phyloP scores from a whole-genome alignment of 2,888 invertebrate species.

The Coronaproctus castanopsis region DNA sequence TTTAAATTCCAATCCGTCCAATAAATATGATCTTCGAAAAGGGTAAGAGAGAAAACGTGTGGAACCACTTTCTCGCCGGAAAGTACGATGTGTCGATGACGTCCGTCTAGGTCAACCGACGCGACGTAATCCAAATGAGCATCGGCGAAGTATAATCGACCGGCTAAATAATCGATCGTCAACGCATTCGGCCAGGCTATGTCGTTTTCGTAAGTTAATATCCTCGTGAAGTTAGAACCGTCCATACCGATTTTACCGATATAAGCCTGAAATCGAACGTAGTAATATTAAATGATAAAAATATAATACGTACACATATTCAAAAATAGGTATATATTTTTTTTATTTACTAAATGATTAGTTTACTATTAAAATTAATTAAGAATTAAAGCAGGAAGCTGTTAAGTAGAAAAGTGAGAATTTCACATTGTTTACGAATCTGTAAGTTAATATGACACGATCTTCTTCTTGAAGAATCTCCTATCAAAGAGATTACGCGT shows the following conservation, averaged over 20 bases:
- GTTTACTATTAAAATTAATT: no score
- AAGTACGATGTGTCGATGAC: constrained; percentile 59
- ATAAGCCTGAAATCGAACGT: constrained; percentile 81
- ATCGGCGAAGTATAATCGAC: constrained; percentile 91
- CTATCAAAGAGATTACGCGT: no score
- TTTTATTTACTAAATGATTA: no score
- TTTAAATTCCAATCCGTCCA: constrained; percentile 99
- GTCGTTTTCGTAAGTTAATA: constrained; percentile 78
- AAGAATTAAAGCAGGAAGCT: no score
- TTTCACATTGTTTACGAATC: no score
- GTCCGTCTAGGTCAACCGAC: constrained; percentile 79
- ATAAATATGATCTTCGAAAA: constrained; percentile 82
- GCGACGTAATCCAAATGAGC: constrained; percentile 96
- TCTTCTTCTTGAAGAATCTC: no score
- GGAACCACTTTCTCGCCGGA: constrained; percentile 56
- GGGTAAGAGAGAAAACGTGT: constrained; percentile 81
- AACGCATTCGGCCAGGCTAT: constrained; percentile 98
- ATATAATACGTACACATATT: neutral
- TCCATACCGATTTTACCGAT: constrained; percentile 96
- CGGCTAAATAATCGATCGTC: constrained; percentile 88
- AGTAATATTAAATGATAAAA: neutral
- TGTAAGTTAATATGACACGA: no score
- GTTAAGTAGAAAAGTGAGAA: no score
- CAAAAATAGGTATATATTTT: no score
- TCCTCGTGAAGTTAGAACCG: constrained; percentile 69